Evolutionary conservation across 1,140 invertebrate species (phyloP).

Genomic region (Microplitis mediator): DNA sequence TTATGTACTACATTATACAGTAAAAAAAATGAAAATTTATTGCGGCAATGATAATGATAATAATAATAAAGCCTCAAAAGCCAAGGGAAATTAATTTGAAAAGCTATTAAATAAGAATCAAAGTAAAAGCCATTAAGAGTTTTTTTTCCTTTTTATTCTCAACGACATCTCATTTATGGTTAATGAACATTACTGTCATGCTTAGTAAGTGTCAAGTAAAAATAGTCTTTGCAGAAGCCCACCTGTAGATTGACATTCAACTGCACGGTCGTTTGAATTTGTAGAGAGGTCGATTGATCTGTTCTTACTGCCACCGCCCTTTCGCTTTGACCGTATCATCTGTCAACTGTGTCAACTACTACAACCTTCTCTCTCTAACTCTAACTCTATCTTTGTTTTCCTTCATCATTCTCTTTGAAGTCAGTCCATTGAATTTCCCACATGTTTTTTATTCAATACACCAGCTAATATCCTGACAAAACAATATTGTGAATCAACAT

Average conservation of each 20-base stretch:
- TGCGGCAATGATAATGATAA: neutral
- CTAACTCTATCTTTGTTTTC: conserved; percentile 29
- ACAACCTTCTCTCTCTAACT: neutral
- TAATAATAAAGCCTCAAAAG: neutral
- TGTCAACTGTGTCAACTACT: too few species aligned
- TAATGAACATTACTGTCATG: neutral
- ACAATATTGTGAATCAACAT: too few species aligned
- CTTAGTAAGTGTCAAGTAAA: neutral
- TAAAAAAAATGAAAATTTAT: neutral
- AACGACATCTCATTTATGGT: too few species aligned
- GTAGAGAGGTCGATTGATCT: conserved; percentile 23
- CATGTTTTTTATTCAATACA: too few species aligned
- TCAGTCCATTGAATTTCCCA: too few species aligned
- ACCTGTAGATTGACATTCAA: conserved; percentile 30
- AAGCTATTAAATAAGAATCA: neutral
- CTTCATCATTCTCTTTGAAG: neutral
- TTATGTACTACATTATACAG: neutral
- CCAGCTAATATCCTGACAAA: too few species aligned
- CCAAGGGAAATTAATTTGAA: neutral
- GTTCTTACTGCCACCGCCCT: conserved; percentile 21
- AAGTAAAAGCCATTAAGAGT: neutral
- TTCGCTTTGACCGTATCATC: conserved; percentile 11
- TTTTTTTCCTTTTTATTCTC: too few species aligned
- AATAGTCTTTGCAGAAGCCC: conserved; percentile 14
- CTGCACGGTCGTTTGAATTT: neutral